A percentile compares a stretch with the other conserved stretches of the same genome.
Evolutionary conservation across 2,888 invertebrate genomes (phyloP).

Genomic region (Agrilus mali): DNA sequence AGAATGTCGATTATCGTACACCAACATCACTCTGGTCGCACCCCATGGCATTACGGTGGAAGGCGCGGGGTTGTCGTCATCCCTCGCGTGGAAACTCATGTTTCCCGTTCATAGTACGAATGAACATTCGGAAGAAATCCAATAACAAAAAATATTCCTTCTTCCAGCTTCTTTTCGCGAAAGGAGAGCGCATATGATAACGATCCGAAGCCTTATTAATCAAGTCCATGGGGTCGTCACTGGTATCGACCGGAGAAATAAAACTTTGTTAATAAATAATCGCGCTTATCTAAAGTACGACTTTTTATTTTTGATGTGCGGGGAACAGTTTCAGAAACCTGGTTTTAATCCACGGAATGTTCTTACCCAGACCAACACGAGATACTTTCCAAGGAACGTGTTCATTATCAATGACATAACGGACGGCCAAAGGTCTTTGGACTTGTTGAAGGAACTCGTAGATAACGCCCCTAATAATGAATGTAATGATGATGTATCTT

Average conservation of each 20-base stretch:
- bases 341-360: background rate
- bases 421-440: constrained; percentile 36
- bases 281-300: constrained; percentile 31
- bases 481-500: constrained; percentile 1
- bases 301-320: constrained; percentile 34
- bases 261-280: constrained; percentile 37
- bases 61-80: too few relatives aligned
- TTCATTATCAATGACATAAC: constrained; percentile 41
- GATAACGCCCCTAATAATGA: background rate
- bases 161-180: too few relatives aligned
- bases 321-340: constrained; percentile 40
- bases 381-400: constrained; percentile 39
- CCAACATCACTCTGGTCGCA: constrained; percentile 57
- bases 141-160: too few relatives aligned
- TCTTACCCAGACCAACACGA: constrained; percentile 16
- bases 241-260: constrained; percentile 42
- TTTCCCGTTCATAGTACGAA: too few relatives aligned
- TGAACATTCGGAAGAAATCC: too few relatives aligned
- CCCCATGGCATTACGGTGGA: constrained; percentile 39
- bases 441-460: constrained; percentile 24
- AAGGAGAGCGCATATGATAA: too few relatives aligned
- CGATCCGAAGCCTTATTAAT: constrained; percentile 29
- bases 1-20: constrained; percentile 42
- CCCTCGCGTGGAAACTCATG: too few relatives aligned
- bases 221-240: constrained; percentile 43